Conservation (phyloP, 2,888 invertebrate species). For the Drosophila acutilabella region DNA sequence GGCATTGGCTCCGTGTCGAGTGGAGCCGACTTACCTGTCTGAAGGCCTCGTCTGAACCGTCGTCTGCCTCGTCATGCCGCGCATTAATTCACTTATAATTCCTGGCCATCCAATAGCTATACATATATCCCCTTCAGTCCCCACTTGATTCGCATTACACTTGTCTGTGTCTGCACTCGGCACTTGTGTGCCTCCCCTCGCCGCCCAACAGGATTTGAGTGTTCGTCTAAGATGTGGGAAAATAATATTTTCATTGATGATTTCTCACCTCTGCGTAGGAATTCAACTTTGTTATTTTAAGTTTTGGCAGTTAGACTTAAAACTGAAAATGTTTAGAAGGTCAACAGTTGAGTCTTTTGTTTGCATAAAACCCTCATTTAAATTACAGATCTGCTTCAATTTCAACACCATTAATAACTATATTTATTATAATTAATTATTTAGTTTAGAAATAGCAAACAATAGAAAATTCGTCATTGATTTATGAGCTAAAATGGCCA, state of each 20-base stretch:
- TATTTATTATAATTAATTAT: slow-evolving; percentile 56
- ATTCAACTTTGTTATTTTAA: not conserved
- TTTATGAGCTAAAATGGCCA: slow-evolving; percentile 29
- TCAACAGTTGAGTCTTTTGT: not conserved
- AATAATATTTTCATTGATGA: slow-evolving; percentile 58
- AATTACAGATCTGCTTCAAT: slow-evolving; percentile 20
- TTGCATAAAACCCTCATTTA: slow-evolving; percentile 31
- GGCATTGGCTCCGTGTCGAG: slow-evolving; percentile 18
- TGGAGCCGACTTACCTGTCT: slow-evolving; percentile 25
- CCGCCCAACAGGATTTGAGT: slow-evolving; percentile 33
- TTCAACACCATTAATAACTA: slow-evolving; percentile 48
- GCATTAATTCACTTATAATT: slow-evolving; percentile 72
- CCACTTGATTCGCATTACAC: slow-evolving; percentile 70
- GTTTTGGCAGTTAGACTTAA: not conserved
- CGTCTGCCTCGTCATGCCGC: slow-evolving; percentile 31
- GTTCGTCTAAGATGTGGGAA: slow-evolving; percentile 57
- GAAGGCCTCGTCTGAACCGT: slow-evolving; percentile 9
- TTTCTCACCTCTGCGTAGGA: slow-evolving; percentile 3
- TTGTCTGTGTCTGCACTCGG: slow-evolving; percentile 44
- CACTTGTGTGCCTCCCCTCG: not conserved
- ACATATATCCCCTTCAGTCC: slow-evolving; percentile 9
- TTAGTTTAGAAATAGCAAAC: slow-evolving; percentile 17
- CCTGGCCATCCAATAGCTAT: slow-evolving; percentile 7
- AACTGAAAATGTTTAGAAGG: not conserved
- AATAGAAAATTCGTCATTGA: slow-evolving; percentile 44